phyloP scores from a whole-genome alignment of 2,113 vertebrate genomes.

The Microcebus ravelobensis region DNA sequence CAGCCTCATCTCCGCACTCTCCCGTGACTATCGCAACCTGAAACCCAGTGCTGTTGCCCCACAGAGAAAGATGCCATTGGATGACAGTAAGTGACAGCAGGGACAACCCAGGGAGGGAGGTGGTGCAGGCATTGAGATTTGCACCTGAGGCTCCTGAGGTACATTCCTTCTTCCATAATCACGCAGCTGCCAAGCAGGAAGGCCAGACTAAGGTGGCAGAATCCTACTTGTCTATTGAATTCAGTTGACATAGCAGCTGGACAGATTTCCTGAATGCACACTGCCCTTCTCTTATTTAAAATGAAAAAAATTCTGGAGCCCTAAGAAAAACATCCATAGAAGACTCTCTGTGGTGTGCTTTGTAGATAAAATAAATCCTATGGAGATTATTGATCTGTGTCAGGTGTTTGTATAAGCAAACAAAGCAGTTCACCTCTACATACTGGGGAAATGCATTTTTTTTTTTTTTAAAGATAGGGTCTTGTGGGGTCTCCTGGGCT shows the following conservation, averaged over 20 bases:
- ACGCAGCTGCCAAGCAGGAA: background rate
- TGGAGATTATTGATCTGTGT: constrained; percentile 89
- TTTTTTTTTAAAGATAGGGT: too few relatives aligned
- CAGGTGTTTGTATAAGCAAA: constrained; percentile 89
- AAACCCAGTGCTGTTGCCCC: constrained; percentile 87
- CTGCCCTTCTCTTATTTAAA: constrained; percentile 86
- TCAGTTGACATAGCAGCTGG: constrained; percentile 81
- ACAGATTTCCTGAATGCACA: constrained; percentile 84
- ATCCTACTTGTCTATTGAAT: constrained; percentile 16
- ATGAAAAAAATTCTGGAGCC: constrained; percentile 86
- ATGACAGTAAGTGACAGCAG: constrained; percentile 88
- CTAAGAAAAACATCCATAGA: constrained; percentile 86
- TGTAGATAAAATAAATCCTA: constrained; percentile 81
- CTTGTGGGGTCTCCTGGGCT: too few relatives aligned
- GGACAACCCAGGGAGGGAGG: background rate
- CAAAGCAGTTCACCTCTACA: constrained; percentile 89
- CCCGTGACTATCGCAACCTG: constrained; percentile 92
- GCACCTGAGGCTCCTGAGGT: background rate
- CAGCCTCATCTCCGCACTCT: constrained; percentile 93
- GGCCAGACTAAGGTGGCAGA: background rate
- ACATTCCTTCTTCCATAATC: background rate
- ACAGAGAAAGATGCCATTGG: constrained; percentile 89
- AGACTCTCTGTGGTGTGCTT: constrained; percentile 84
- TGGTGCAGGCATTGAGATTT: background rate
- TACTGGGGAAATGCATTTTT: constrained; percentile 46